Percentiles rank a stretch among this genome's conserved stretches.
Conservation (phyloP, 1,140 invertebrate species). For the Orchestia grillus region DNA sequence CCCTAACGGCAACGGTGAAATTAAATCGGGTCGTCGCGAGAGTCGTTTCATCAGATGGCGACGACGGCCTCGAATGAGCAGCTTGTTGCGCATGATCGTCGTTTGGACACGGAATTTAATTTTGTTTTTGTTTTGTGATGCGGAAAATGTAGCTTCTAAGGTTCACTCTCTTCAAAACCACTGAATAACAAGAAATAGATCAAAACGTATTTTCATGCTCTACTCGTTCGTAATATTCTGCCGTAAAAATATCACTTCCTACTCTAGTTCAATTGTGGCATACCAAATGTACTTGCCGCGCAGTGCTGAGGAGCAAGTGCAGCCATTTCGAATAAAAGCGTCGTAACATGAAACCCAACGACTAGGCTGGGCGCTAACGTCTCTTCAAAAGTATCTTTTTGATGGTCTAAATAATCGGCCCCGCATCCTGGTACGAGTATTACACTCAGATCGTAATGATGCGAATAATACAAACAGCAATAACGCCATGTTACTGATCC, state of each 20-base stretch:
- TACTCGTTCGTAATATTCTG: not conserved
- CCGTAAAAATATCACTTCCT: not conserved
- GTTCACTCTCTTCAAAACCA: not conserved
- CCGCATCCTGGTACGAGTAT: not conserved
- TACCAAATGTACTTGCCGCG: not conserved
- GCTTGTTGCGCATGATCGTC: not conserved
- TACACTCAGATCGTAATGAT: not conserved
- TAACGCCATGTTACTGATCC: not conserved
- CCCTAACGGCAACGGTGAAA: not conserved
- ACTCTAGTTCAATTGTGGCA: not conserved
- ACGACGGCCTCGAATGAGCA: not conserved
- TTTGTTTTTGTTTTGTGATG: not conserved
- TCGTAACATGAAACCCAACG: not conserved
- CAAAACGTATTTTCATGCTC: not conserved
- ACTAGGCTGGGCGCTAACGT: not conserved
- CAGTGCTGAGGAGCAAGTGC: not conserved
- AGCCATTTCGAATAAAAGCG: not conserved
- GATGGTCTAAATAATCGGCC: not conserved
- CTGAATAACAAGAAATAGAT: not conserved
- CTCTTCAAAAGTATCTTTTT: not conserved
- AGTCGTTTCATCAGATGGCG: not conserved
- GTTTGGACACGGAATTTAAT: not conserved
- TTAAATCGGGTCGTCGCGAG: not conserved
- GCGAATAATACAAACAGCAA: not conserved
- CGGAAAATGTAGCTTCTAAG: not conserved